Percentiles rank a stretch among this genome's conserved stretches.
These are phyloP conservation scores for Hypotaenidia okinawae DNA, from an alignment of 2,797 vertebrate genomes.

Conservation along the genomic window DNA sequence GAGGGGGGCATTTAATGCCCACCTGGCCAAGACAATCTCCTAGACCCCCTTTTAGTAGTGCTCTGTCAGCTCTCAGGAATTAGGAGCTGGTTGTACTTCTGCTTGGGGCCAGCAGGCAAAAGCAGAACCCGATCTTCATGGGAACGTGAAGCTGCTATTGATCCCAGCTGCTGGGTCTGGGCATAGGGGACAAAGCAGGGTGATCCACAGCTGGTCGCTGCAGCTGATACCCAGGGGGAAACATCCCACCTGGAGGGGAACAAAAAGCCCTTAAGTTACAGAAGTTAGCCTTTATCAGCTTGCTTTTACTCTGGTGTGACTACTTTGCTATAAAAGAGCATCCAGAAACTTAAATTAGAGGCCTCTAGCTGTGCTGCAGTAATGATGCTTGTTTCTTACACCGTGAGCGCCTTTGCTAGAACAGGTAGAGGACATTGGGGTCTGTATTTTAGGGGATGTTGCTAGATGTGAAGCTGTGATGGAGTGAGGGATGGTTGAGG, in stretches of 20 bases:
- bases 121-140: neutral
- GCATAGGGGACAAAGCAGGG: neutral
- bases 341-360: neutral
- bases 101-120: neutral
- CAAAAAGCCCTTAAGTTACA: neutral
- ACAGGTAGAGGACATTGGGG: neutral
- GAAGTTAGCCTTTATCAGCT: neutral
- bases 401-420: neutral
- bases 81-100: neutral
- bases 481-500: neutral
- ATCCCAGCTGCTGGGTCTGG: neutral
- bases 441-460: neutral
- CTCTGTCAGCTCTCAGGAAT: rapidly evolving
- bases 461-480: neutral
- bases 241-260: neutral
- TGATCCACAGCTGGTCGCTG: neutral
- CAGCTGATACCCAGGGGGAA: neutral
- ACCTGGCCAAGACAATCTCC: rapidly evolving
- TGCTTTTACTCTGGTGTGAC: neutral
- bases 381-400: neutral
- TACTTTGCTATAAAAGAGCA: neutral
- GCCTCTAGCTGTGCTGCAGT: neutral
- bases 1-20: neutral
- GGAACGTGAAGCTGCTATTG: neutral
- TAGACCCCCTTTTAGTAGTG: rapidly evolving